These are phyloP conservation scores for Zhengitettix transpicula DNA, from an alignment of 2,888 invertebrate genomes.

Conservation along the genomic window DNA sequence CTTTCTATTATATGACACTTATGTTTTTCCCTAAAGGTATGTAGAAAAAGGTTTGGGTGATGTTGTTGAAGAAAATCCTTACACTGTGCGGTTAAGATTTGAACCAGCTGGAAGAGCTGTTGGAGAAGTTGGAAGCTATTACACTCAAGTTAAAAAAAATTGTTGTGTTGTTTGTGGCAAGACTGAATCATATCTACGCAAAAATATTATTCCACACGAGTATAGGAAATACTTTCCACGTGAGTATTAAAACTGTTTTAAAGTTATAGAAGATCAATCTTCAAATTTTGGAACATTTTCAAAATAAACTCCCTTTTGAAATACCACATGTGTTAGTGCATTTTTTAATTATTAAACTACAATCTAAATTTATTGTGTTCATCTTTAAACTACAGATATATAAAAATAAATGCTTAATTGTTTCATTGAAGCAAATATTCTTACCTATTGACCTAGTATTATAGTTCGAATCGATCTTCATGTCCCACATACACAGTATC, in stretches of 20 bases:
- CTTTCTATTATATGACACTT: not conserved
- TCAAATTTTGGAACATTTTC: too few species aligned
- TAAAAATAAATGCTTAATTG: too few species aligned
- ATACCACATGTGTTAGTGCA: too few species aligned
- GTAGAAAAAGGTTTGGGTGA: conserved; percentile 29
- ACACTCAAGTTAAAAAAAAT: conserved; percentile 52
- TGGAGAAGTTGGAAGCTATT: conserved; percentile 53
- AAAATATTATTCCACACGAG: conserved; percentile 69
- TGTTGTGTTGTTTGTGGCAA: conserved; percentile 65
- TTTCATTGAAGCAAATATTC: too few species aligned
- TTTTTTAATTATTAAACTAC: too few species aligned
- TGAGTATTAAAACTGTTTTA: conserved; percentile 21
- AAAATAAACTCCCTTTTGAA: too few species aligned
- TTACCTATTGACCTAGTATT: too few species aligned
- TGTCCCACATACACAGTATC: too few species aligned
- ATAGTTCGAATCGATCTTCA: too few species aligned
- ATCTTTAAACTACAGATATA: too few species aligned
- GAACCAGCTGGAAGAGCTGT: conserved; percentile 60
- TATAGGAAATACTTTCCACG: conserved; percentile 61
- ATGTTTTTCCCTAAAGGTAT: conserved; percentile 24
- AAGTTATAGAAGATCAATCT: conserved; percentile 1
- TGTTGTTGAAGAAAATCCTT: conserved; percentile 32
- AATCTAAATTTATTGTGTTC: too few species aligned
- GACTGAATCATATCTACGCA: conserved; percentile 48
- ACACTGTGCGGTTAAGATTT: conserved; percentile 54